Evolutionary conservation across 2,888 invertebrate species (phyloP).

Genomic region (Agrypnus murinus): DNA sequence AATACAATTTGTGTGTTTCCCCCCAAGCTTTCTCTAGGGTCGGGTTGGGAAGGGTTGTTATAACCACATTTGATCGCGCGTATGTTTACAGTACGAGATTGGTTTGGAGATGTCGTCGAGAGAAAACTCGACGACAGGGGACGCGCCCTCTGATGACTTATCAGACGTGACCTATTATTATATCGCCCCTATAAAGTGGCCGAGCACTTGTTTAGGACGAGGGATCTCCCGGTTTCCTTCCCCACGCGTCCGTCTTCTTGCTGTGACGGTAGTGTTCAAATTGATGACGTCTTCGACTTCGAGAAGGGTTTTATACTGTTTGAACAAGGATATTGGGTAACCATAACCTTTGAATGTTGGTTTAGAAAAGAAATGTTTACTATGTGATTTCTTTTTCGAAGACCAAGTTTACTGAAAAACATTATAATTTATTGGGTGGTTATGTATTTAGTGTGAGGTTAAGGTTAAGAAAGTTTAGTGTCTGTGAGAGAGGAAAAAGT

Average conservation of each 20-base stretch:
- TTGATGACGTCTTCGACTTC: slow-evolving; percentile 36
- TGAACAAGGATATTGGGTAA: slow-evolving; percentile 27
- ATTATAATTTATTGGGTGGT: too few species aligned
- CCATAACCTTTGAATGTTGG: slow-evolving; percentile 15
- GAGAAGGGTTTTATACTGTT: slow-evolving; percentile 36
- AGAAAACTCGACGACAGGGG: slow-evolving; percentile 46
- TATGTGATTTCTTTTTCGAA: too few species aligned
- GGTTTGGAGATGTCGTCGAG: slow-evolving; percentile 45
- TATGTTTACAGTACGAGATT: slow-evolving; percentile 49
- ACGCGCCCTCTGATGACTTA: slow-evolving; percentile 50
- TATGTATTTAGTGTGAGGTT: too few species aligned
- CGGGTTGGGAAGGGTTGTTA: slow-evolving; percentile 49
- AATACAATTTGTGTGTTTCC: slow-evolving; percentile 62
- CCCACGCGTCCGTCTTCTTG: too few species aligned
- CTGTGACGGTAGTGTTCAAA: slow-evolving; percentile 35
- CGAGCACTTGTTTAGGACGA: slow-evolving; percentile 45
- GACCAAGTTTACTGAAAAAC: too few species aligned
- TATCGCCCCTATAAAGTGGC: slow-evolving; percentile 49
- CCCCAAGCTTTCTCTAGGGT: too few species aligned
- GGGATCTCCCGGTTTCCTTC: slow-evolving; percentile 38
- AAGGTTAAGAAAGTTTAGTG: too few species aligned
- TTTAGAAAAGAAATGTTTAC: too few species aligned
- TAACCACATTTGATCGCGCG: slow-evolving; percentile 51
- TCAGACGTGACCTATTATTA: slow-evolving; percentile 51
- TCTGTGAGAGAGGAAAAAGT: too few species aligned